phyloP scores from a whole-genome alignment of 1,140 invertebrate species.

The Pygmarrhopalites habei region DNA sequence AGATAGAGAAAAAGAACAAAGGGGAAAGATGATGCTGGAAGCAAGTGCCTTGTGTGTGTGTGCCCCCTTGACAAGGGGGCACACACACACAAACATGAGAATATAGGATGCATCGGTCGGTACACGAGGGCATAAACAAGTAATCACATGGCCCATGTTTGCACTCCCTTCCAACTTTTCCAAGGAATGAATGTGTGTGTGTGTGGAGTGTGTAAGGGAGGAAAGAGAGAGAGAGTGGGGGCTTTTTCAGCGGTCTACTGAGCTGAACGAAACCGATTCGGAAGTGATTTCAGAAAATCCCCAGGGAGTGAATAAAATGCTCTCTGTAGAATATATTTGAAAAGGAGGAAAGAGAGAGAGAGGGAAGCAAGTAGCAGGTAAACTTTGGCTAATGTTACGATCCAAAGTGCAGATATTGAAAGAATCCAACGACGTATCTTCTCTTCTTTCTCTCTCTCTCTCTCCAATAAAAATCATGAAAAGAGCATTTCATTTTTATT shows the following conservation, averaged over 20 bases:
- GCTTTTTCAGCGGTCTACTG: slow-evolving; percentile 17
- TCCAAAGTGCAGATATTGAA: slow-evolving; percentile 1
- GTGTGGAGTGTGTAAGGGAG: not conserved
- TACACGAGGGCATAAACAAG: slow-evolving; percentile 15
- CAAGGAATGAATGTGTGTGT: not conserved
- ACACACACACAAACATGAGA: not conserved
- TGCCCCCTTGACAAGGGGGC: not conserved
- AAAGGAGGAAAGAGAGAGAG: not conserved
- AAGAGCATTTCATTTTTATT: slow-evolving; percentile 15
- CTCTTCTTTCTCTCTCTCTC: too few relatives aligned
- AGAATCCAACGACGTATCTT: slow-evolving; percentile 1
- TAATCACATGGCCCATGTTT: slow-evolving; percentile 14
- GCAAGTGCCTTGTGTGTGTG: not conserved
- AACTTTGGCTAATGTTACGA: slow-evolving; percentile 11
- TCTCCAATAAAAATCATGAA: slow-evolving; percentile 13
- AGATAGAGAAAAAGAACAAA: not conserved
- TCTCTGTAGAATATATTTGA: slow-evolving; percentile 16
- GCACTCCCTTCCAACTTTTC: slow-evolving; percentile 8
- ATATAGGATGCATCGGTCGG: too few relatives aligned
- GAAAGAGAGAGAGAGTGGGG: too few relatives aligned
- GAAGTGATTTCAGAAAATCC: slow-evolving; percentile 19
- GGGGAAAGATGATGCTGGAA: not conserved
- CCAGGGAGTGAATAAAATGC: slow-evolving; percentile 15
- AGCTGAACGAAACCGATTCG: slow-evolving; percentile 17
- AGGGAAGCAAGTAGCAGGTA: slow-evolving; percentile 11